Percentiles rank a stretch among this genome's conserved stretches.
Evolutionary conservation across 2,113 vertebrate genomes (phyloP).

Genomic region (Anas platyrhynchos): DNA sequence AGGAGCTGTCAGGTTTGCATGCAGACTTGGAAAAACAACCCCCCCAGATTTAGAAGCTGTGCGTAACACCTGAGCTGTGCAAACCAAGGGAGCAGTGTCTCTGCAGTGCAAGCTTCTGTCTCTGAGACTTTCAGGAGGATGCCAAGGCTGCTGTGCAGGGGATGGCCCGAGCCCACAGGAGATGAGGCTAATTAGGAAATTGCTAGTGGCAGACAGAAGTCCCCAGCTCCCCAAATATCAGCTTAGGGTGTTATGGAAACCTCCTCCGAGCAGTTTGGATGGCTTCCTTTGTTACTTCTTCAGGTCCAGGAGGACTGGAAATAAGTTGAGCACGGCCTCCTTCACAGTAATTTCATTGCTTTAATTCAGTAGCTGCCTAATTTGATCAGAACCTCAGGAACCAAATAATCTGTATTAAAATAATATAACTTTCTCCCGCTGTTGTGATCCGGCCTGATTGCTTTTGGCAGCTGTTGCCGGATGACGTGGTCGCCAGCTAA

Average conservation of each 20-base stretch:
- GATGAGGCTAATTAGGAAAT: conserved; percentile 48
- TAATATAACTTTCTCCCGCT: conserved; percentile 30
- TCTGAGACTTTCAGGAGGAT: background rate
- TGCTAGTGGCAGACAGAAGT: conserved; percentile 45
- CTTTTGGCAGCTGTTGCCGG: conserved; percentile 28
- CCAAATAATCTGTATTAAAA: conserved; percentile 61
- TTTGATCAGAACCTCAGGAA: conserved; percentile 60
- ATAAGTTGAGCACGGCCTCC: conserved; percentile 19
- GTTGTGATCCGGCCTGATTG: conserved; percentile 38
- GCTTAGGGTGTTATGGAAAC: background rate
- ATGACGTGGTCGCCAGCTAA: conserved; percentile 13
- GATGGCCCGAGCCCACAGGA: background rate
- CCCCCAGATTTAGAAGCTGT: background rate
- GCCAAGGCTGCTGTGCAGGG: background rate
- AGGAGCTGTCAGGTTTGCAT: background rate
- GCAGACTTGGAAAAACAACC: background rate
- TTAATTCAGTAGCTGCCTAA: conserved; percentile 67
- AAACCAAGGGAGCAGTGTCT: background rate
- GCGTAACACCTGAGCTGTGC: background rate
- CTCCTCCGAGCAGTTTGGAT: background rate
- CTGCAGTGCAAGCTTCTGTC: background rate
- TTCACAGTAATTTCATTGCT: conserved; percentile 60
- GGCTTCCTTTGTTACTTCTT: conserved; percentile 31
- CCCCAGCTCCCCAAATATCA: conserved; percentile 24
- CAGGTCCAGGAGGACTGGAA: background rate